These are phyloP conservation scores for Trissolcus basalis DNA, from an alignment of 1,140 invertebrate genomes.

Conservation along the genomic window DNA sequence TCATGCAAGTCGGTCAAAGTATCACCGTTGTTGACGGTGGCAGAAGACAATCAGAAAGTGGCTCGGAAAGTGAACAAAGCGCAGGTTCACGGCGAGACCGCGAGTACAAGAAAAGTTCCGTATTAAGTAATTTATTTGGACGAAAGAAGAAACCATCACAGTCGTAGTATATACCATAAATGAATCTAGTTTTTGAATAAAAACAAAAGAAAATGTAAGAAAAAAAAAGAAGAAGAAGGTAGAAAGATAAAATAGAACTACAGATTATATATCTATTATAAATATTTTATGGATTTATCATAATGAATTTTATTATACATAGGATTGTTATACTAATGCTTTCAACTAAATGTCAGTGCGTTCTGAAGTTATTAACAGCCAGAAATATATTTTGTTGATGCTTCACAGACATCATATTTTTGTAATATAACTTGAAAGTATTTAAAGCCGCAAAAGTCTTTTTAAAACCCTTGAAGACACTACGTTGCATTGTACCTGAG, in stretches of 20 bases:
- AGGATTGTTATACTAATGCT: conserved; percentile 3
- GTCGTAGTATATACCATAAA: conserved; percentile 61
- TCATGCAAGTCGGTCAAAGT: conserved; percentile 61
- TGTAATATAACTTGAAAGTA: conserved; percentile 29
- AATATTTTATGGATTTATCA: no score
- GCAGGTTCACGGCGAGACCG: conserved; percentile 70
- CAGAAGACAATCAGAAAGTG: conserved; percentile 73
- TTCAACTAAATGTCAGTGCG: background rate
- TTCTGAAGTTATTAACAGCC: conserved; percentile 8
- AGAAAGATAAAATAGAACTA: conserved; percentile 2
- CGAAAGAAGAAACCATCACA: conserved; percentile 73
- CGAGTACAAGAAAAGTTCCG: conserved; percentile 73
- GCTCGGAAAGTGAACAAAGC: conserved; percentile 75
- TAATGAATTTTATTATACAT: background rate
- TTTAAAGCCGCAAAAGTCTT: conserved; percentile 24
- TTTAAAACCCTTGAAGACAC: conserved; percentile 32
- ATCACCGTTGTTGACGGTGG: conserved; percentile 66
- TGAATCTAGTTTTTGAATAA: no score
- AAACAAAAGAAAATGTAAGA: background rate
- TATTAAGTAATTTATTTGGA: conserved; percentile 74
- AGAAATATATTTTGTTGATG: conserved; percentile 23
- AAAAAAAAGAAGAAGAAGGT: background rate
- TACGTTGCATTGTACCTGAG: conserved; percentile 69
- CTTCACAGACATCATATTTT: conserved; percentile 33
- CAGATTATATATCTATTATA: no score